phyloP scores from a whole-genome alignment of 1,140 invertebrate genomes.

The Oscheius sp. region DNA sequence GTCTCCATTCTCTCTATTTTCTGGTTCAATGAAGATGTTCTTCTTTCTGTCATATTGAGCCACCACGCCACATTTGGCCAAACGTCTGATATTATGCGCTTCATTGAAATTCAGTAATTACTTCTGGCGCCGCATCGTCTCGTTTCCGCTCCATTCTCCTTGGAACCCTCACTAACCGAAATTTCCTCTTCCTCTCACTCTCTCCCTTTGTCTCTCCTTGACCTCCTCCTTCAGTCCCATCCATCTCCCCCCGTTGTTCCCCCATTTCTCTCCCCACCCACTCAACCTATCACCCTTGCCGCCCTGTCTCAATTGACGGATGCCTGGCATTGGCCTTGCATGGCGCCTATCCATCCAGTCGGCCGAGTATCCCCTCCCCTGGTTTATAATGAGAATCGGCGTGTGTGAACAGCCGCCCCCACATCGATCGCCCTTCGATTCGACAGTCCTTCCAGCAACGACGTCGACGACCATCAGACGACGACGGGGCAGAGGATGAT shows the following conservation, averaged over 20 bases:
- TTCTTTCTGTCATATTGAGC: too few relatives aligned
- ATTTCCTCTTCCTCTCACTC: too few relatives aligned
- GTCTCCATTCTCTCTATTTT: too few relatives aligned
- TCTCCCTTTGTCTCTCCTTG: too few relatives aligned
- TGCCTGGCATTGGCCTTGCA: background rate
- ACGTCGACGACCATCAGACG: background rate
- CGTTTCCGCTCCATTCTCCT: background rate
- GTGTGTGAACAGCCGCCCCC: slow-evolving; percentile 1
- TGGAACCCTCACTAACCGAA: too few relatives aligned
- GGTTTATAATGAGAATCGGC: slow-evolving; percentile 9
- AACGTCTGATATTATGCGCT: background rate
- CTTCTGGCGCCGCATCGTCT: background rate
- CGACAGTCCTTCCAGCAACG: background rate
- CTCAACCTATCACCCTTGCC: too few relatives aligned
- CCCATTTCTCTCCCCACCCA: background rate
- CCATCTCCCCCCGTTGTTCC: background rate
- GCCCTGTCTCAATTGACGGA: too few relatives aligned
- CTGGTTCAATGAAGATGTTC: too few relatives aligned
- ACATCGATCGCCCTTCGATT: background rate
- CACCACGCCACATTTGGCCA: too few relatives aligned
- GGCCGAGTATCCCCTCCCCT: background rate
- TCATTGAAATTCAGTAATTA: slow-evolving; percentile 9
- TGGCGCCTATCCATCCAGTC: background rate
- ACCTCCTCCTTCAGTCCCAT: background rate
- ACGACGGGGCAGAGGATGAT: background rate